Evolutionary conservation across 2,888 invertebrate genomes (phyloP), one percentile per base, ranked within the genome.

Genomic region (Pocota personata): DNA sequence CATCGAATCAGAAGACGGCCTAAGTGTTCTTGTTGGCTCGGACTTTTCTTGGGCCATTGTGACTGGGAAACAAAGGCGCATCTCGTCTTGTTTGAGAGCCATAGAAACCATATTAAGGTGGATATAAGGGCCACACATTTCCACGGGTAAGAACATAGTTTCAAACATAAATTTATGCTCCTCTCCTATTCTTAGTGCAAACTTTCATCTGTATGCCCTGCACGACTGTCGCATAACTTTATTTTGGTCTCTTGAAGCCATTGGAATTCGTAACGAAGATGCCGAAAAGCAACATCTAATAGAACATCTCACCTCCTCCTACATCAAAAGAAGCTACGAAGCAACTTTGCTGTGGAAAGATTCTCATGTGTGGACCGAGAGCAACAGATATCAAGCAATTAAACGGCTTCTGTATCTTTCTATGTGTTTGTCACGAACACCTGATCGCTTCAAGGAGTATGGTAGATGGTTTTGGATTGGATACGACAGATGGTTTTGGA

Each of bases 31-130:
- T 8, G 16, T 77, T 0, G 77, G 67, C 3, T 60, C 67, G 0
- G 60, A 69, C 32, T 77, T 67, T 21, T 69, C 60, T 1, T 77
- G 62, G 69, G 32, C 30, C 37, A 14, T 62, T 35, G 62, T 71
- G 16, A 64, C 71, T 16, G 62, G 62, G 1, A 60, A 71, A 16
- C 78, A 71, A 46, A 21, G 55, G 19, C 52, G 37, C 19, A 60
- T 48, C 12, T 32, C 35, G 1, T 4, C n/a, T 7, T 35, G 5
- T 12, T 46, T 66, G 57, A 40, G 77, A 71, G 57, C 48, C 0
- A 21, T 76, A 10, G 16, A 76, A 57, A 66, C 48, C 14, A 66
- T 66, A 32, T 76, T 76, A 27, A 66, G 66, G 0, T 66, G 32
- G 66, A 60, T 77, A 1, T 67, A 75, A 30, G 69, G 57, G 0